phyloP scores from a whole-genome alignment of 2,797 vertebrate genomes.

The Tadarida brasiliensis region DNA sequence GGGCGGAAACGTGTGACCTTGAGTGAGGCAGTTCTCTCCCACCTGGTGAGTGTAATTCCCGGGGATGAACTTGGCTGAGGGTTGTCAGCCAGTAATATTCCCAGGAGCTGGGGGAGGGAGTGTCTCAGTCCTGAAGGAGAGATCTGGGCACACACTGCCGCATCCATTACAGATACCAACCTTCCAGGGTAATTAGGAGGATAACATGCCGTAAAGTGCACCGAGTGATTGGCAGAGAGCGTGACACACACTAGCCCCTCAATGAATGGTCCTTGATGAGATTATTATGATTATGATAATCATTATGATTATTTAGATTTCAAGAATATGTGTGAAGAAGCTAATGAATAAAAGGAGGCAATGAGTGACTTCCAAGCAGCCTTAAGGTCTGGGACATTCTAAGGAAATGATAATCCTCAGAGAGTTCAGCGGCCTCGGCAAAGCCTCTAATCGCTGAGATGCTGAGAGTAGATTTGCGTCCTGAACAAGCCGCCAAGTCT shows the following conservation, averaged over 20 bases:
- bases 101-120: background rate
- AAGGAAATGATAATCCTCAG: background rate
- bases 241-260: background rate
- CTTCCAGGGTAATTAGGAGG: background rate
- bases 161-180: background rate
- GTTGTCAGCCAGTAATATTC: background rate
- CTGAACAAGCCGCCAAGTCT: background rate
- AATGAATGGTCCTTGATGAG: background rate
- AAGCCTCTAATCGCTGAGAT: slow-evolving; percentile 11
- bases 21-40: background rate
- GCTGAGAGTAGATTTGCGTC: slow-evolving; percentile 12
- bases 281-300: background rate
- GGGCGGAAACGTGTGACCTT: background rate
- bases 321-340: background rate
- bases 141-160: too few relatives aligned
- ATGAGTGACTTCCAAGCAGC: background rate
- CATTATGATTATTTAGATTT: background rate
- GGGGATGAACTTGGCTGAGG: background rate
- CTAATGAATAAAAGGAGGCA: background rate
- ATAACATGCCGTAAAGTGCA: background rate
- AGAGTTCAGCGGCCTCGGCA: background rate
- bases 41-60: background rate
- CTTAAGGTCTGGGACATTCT: slow-evolving; percentile 38
- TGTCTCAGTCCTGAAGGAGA: background rate
- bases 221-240: background rate